phyloP scores from a whole-genome alignment of 2,113 vertebrate genomes.

The Gavia stellata region DNA sequence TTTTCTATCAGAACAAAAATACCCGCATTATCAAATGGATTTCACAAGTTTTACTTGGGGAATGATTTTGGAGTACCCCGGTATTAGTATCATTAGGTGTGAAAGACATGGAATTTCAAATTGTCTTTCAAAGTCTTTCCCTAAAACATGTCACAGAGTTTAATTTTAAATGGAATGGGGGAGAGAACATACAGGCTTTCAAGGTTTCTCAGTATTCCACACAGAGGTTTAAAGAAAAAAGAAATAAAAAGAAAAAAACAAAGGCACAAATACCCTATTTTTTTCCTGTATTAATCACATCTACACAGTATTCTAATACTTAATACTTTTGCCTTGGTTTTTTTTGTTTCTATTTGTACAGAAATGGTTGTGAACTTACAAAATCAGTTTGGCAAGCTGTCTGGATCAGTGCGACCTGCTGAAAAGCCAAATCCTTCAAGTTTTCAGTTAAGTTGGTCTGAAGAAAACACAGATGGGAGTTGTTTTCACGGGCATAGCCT shows the following conservation, averaged over 20 bases:
- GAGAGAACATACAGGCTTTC: neutral
- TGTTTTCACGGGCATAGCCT: constrained; percentile 81
- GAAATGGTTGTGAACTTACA: constrained; percentile 81
- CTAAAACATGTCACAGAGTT: neutral
- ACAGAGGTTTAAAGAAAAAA: neutral
- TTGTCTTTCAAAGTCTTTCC: neutral
- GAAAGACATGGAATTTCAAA: neutral
- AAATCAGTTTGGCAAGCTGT: constrained; percentile 76
- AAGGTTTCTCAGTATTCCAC: neutral
- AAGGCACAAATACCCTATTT: neutral
- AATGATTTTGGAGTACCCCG: neutral
- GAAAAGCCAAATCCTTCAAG: constrained; percentile 68
- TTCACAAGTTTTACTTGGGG: neutral
- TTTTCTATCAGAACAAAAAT: neutral
- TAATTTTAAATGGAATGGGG: neutral
- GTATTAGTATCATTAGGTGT: neutral
- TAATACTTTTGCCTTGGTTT: neutral
- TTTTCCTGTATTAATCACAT: neutral
- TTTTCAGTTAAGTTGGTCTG: constrained; percentile 86
- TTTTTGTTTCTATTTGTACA: constrained; percentile 54
- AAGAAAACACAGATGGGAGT: constrained; percentile 61
- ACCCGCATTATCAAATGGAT: neutral
- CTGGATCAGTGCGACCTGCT: neutral
- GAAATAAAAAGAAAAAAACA: neutral
- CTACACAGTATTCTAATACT: neutral